These are phyloP conservation scores for Megaleporinus macrocephalus DNA, from an alignment of 2,113 vertebrate species.

Conservation along the genomic window DNA sequence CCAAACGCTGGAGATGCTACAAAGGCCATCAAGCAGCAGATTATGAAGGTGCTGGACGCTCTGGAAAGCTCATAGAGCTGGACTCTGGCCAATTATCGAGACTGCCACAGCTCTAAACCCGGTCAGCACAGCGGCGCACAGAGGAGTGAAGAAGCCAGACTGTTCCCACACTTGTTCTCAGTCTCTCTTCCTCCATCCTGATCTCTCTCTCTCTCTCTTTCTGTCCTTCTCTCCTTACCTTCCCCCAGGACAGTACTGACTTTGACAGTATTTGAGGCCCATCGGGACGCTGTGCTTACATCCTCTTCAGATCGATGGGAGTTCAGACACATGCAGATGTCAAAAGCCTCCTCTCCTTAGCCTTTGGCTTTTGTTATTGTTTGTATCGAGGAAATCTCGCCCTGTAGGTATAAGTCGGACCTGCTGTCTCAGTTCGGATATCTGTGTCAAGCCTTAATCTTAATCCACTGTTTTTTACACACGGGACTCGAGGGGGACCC, in stretches of 20 bases:
- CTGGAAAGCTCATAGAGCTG: conserved; percentile 89
- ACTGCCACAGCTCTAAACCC: conserved; percentile 24
- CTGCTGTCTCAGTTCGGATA: conserved; percentile 33
- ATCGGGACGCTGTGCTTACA: neutral
- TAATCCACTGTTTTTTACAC: conserved; percentile 41
- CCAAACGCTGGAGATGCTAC: conserved; percentile 97
- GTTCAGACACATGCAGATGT: conserved; percentile 20
- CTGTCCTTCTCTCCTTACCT: neutral
- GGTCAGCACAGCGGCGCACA: conserved; percentile 26
- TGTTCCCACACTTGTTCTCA: conserved; percentile 10
- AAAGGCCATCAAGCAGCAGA: conserved; percentile 99
- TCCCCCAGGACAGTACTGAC: conserved; percentile 30
- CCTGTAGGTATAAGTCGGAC: conserved; percentile 33
- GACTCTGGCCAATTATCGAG: conserved; percentile 13
- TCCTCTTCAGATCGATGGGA: neutral
- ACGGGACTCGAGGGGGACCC: conserved; percentile 25
- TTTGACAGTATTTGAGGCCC: conserved; percentile 18
- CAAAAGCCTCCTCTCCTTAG: conserved; percentile 5
- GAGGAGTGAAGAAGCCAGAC: conserved; percentile 12
- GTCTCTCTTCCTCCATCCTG: neutral
- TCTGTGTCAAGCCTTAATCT: conserved; percentile 46
- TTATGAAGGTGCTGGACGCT: conserved; percentile 98
- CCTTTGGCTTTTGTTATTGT: conserved; percentile 43
- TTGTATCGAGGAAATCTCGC: conserved; percentile 30
- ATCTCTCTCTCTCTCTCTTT: neutral